A percentile compares a stretch with the other conserved stretches of the same genome.
These are phyloP conservation scores for Micropoecilia bifurca DNA, from an alignment of 2,797 vertebrate species.

Conservation along the genomic window DNA sequence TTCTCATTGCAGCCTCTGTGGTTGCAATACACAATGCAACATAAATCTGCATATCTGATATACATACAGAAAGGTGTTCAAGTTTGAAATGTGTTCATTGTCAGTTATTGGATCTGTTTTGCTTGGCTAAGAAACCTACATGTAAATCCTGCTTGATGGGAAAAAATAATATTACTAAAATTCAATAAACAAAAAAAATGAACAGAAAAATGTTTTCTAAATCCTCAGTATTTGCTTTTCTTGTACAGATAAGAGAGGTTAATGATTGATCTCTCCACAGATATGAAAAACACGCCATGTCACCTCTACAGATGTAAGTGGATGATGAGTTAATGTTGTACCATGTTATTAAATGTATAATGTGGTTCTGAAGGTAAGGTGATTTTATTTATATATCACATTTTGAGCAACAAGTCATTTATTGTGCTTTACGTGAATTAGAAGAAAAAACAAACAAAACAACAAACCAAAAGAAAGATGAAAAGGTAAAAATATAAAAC, in stretches of 20 bases:
- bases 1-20: neutral
- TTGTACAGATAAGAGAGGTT: conserved; percentile 19
- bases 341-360: too few relatives aligned
- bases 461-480: too few relatives aligned
- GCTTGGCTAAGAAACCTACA: neutral
- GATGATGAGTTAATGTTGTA: neutral
- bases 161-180: neutral
- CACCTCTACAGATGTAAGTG: conserved; percentile 7
- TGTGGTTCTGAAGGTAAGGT: too few relatives aligned
- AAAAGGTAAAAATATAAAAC: too few relatives aligned
- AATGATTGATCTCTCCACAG: conserved; percentile 28
- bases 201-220: neutral
- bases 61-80: neutral
- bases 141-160: neutral
- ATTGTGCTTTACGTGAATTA: too few relatives aligned
- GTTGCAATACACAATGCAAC: neutral
- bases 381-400: too few relatives aligned
- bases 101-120: neutral
- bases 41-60: neutral
- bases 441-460: too few relatives aligned
- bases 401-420: too few relatives aligned
- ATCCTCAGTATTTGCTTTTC: neutral
- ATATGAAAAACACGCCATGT: conserved; percentile 22
- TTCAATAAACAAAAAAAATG: neutral
- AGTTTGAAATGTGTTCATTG: neutral